Base-by-base conservation (phyloP, 37 sponge, comb jelly and placozoan species). In the Spongilla lacustris region DNA sequence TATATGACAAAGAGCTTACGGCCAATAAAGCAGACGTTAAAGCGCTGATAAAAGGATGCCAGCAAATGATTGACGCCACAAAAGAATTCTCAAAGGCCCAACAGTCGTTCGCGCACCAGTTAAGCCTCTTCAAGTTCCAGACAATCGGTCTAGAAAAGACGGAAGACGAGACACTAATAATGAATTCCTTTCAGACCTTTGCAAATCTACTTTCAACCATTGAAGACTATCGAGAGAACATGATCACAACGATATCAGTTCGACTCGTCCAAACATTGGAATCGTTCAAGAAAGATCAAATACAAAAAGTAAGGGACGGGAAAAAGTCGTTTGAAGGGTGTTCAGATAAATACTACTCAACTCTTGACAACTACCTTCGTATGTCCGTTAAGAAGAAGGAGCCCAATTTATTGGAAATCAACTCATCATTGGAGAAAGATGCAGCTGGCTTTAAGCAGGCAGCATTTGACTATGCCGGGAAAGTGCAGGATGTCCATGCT, bases 1-100 rank as follows among this genome's bases (percentile, higher is more conserved):
- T 89, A 49, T 95, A 98, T 78, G 98, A 98, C 85, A 92, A 90
- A 49, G 98, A 98, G 50, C 78, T 98, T n/a, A 94, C 92, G 22
- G 36, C 26, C n/a, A 95, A 92, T 46, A 81, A 93, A 10, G 73
- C 37, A 58, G 46, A 69, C n/a, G 82, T 98, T 5, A 98, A 98
- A 76, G 70, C 79, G 6, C 81, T 98, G 50, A 82, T 92, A 66
- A 90, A 88, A 48, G 93, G 90, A 50, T 91, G 93, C 32, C 73
- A 77, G 24, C 36, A 73, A 13, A 88, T 96, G 89, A 96, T 96
- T 41, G 77, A 89, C 38, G 94, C 94, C 23, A 91, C 94, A 17
- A 88, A 93, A 80, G 96, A 96, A 25, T 96, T 91, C 82, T 96
- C 96, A 11, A 93, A 88, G 78, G 87, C 76, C n/a, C 94, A 91